A percentile compares a stretch with the other conserved stretches of the same genome.
These are phyloP conservation scores for Drepanosiphum platanoidis DNA, from an alignment of 2,888 invertebrate genomes.

Conservation along the genomic window DNA sequence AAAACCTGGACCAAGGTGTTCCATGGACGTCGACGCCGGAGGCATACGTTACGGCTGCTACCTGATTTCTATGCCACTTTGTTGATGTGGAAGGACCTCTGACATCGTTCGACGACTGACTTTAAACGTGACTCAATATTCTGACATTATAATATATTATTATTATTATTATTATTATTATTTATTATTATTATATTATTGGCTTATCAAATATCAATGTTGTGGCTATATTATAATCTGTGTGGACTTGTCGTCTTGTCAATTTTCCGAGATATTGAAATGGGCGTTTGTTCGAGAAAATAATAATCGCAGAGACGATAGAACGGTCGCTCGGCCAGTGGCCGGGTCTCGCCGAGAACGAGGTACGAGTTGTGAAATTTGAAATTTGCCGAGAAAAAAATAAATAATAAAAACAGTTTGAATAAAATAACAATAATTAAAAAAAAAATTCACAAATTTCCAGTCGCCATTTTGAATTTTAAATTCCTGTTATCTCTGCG, in stretches of 20 bases:
- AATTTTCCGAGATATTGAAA: not conserved
- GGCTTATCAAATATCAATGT: slow-evolving; percentile 59
- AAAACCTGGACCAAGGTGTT: slow-evolving; percentile 66
- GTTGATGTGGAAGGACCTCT: not conserved
- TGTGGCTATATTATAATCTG: not conserved
- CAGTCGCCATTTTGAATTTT: slow-evolving; percentile 60
- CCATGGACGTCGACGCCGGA: slow-evolving; percentile 67
- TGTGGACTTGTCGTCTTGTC: not conserved
- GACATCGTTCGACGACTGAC: not conserved
- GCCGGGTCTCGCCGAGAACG: too few relatives aligned
- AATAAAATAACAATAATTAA: not conserved
- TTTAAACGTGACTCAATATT: not conserved
- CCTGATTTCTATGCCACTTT: slow-evolving; percentile 17
- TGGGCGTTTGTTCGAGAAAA: not conserved
- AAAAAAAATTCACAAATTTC: not conserved
- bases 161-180: slow-evolving; percentile 15
- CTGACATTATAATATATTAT: not conserved
- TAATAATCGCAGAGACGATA: too few relatives aligned
- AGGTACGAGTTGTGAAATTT: not conserved
- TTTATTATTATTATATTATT: slow-evolving; percentile 40
- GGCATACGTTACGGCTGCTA: slow-evolving; percentile 66
- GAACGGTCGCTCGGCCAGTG: not conserved
- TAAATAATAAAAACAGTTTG: not conserved
- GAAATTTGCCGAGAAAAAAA: not conserved
- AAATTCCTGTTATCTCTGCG: slow-evolving; percentile 38